Evolutionary conservation across 1,140 invertebrate species (phyloP), one percentile per base, ranked within the genome.

Genomic region (Lasioglossum albipes): DNA sequence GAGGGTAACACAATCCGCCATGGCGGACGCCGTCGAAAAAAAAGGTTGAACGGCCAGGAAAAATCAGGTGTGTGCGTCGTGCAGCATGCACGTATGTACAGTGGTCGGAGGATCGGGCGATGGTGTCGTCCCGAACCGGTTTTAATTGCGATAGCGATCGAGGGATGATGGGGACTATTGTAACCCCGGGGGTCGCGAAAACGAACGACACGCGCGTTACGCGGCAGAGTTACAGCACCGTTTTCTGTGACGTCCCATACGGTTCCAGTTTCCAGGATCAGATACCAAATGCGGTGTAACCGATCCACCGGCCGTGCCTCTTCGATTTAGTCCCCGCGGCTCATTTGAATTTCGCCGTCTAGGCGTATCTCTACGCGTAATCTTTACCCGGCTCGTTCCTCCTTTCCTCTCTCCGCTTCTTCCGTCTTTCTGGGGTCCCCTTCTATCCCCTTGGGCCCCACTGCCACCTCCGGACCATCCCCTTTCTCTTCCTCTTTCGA

Each of bases 301-400:
- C 86, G 90, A 91, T 90, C 88, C 87, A 89, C 81, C 20, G 74
- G 74, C 59, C 83, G 70, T 68, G 81, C 79, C 81, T 86, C 84
- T 87, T 87, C 89, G 88, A 90, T 90, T 90, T 88, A 73, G 86
- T 75, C 81, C 80, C 80, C 87, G 84, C 83, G 73, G 83, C 86
- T 88, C 85, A 83, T 86, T 90, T 89, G 88, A 90, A 90, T 88
- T 90, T 90, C 87, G 86, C 88, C 79, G 82, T 80, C 79, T 84
- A 73, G 65, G 81, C 81, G 81, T 75, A 79, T 75, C 81, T 77
- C 42, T 45, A 68, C 72, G 74, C 85, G 84, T 79, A 83, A 75
- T 83, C 77, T 82, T 73, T 70, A 84, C 75, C 61, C 27, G 18
- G 45, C 57, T 16, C 69, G 22, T 59, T 75, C 64, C 42, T 7